These are phyloP conservation scores for Epinotia bilunana DNA, from an alignment of 2,888 invertebrate species.

Conservation along the genomic window DNA sequence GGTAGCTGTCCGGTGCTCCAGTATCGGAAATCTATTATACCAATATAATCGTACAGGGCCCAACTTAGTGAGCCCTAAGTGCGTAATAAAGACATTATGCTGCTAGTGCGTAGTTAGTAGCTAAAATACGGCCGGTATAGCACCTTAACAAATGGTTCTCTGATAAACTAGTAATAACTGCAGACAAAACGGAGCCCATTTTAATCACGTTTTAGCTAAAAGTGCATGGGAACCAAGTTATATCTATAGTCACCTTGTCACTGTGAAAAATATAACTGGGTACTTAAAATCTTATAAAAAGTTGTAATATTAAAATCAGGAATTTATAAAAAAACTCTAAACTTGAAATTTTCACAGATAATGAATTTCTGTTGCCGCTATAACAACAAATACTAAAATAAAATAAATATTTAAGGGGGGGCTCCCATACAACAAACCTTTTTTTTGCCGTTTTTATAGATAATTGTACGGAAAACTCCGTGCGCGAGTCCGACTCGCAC, in stretches of 20 bases:
- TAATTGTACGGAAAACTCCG: too few species aligned
- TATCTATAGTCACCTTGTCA: too few species aligned
- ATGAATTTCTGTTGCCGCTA: too few species aligned
- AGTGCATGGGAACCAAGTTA: too few species aligned
- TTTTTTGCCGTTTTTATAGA: too few species aligned
- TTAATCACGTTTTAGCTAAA: background rate
- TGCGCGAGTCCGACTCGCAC: too few species aligned
- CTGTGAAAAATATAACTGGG: background rate
- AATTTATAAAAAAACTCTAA: background rate
- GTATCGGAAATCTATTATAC: constrained; percentile 9
- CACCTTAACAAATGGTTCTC: background rate
- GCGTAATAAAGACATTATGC: constrained; percentile 19
- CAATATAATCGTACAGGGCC: background rate
- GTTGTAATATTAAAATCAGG: too few species aligned
- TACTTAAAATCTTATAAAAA: too few species aligned
- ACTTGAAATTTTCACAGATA: too few species aligned
- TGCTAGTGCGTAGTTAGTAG: background rate
- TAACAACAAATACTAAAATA: too few species aligned
- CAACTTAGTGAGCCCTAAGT: constrained; percentile 8
- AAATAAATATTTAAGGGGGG: too few species aligned
- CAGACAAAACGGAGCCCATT: background rate
- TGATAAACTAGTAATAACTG: background rate
- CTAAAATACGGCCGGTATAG: constrained; percentile 11
- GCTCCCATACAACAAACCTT: too few species aligned
- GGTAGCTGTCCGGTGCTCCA: constrained; percentile 28